A percentile compares a stretch with the other conserved stretches of the same genome.
phyloP scores from a whole-genome alignment of 2,797 vertebrate genomes.

The Rhincodon typus region DNA sequence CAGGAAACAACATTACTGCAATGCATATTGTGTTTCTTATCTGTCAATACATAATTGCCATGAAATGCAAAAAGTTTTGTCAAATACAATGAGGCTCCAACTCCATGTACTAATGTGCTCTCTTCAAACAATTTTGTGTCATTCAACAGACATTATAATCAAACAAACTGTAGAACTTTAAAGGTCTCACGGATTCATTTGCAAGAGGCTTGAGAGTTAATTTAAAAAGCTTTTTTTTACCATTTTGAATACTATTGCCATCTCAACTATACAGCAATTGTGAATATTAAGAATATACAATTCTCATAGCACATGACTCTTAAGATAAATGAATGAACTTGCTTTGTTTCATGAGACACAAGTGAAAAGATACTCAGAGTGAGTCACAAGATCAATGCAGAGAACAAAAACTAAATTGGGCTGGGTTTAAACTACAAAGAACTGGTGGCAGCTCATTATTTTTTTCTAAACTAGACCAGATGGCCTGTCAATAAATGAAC shows the following conservation, averaged over 20 bases:
- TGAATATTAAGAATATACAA: neutral
- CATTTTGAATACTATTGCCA: neutral
- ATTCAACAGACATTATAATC: neutral
- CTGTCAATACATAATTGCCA: neutral
- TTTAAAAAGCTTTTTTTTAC: neutral
- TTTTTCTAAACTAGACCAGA: too few species aligned
- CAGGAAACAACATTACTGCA: neutral
- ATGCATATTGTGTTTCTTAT: neutral
- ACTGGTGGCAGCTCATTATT: neutral
- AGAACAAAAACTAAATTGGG: conserved; percentile 4
- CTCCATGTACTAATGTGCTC: neutral
- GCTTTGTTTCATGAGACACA: neutral
- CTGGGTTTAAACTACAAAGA: conserved; percentile 7
- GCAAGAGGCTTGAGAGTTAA: neutral
- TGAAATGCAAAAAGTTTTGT: neutral
- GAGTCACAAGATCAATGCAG: neutral
- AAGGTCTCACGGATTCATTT: neutral
- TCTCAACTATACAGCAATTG: neutral
- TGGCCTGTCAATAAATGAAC: too few species aligned
- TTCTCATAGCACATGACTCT: neutral
- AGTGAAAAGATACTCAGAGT: neutral
- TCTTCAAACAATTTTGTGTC: neutral
- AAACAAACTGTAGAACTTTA: neutral
- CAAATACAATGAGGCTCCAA: neutral
- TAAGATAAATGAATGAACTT: neutral